Percentiles rank a stretch among this genome's conserved stretches.
phyloP scores from a whole-genome alignment of 2,113 vertebrate species.

The Dasyornis broadbenti region DNA sequence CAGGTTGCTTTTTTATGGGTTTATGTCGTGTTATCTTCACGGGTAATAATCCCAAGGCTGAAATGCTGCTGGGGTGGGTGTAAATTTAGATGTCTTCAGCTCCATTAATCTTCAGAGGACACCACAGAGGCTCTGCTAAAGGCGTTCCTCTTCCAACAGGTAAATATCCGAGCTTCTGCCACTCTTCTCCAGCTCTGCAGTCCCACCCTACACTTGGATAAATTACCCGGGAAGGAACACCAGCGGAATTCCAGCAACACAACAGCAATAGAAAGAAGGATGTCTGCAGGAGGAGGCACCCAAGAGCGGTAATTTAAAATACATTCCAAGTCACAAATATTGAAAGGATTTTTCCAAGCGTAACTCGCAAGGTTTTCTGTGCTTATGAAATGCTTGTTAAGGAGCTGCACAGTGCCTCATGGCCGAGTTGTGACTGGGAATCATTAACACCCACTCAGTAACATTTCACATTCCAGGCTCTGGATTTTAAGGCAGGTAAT shows the following conservation, averaged over 20 bases:
- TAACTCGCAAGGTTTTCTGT: neutral
- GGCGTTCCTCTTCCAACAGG: neutral
- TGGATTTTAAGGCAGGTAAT: neutral
- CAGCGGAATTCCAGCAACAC: neutral
- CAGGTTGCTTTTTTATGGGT: neutral
- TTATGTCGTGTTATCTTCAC: rapidly evolving
- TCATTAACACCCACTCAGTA: neutral
- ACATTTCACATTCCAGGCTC: neutral
- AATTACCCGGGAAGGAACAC: neutral
- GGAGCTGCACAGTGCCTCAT: neutral
- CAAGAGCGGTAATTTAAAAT: neutral
- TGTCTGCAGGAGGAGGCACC: neutral
- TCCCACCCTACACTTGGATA: neutral
- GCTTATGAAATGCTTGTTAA: neutral
- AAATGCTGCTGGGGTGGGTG: neutral
- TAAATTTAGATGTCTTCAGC: neutral
- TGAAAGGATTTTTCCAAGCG: neutral
- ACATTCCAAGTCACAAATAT: neutral
- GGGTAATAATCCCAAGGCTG: neutral
- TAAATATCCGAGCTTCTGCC: neutral
- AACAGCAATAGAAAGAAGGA: neutral
- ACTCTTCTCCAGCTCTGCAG: neutral
- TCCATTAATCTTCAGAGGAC: neutral
- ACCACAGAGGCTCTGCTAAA: neutral
- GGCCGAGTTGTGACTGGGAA: neutral